A percentile compares a stretch with the other conserved stretches of the same genome.
Evolutionary conservation across 2,113 vertebrate species (phyloP).

Genomic region (Pollimyrus isidori): DNA sequence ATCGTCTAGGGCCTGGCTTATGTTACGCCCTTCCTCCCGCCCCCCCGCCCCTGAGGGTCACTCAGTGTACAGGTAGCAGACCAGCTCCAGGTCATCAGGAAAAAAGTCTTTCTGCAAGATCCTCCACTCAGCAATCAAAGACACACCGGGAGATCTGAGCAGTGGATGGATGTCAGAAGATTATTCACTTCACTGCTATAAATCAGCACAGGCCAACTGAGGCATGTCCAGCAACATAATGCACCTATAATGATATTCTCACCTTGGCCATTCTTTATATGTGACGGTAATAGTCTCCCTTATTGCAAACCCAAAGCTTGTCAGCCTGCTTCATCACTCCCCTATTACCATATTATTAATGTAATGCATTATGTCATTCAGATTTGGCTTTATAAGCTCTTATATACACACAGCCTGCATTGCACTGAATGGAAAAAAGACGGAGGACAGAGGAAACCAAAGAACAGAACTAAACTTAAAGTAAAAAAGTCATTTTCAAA

Average conservation of each 20-base stretch:
- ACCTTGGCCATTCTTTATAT: conserved; percentile 40
- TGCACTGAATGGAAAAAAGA: background rate
- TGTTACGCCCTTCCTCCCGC: background rate
- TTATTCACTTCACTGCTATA: conserved; percentile 32
- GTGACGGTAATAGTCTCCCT: conserved; percentile 29
- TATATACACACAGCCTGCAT: background rate
- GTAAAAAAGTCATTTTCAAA: background rate
- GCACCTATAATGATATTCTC: conserved; percentile 40
- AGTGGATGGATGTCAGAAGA: conserved; percentile 30
- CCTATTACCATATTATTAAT: conserved; percentile 14
- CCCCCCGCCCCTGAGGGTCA: background rate
- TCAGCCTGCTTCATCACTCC: conserved; percentile 9
- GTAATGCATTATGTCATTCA: conserved; percentile 1
- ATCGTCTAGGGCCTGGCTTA: background rate
- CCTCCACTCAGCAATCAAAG: conserved; percentile 26
- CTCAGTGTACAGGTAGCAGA: conserved; percentile 10
- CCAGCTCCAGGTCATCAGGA: background rate
- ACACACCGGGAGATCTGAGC: conserved; percentile 35
- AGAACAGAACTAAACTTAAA: background rate
- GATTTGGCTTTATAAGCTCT: background rate
- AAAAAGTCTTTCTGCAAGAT: conserved; percentile 19
- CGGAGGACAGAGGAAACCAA: background rate
- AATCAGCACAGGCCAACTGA: conserved; percentile 33
- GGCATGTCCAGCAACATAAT: conserved; percentile 39
- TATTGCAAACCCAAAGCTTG: conserved; percentile 13